These are phyloP conservation scores for Planiliza haematocheilus DNA, from an alignment of 2,113 vertebrate species.

Conservation along the genomic window DNA sequence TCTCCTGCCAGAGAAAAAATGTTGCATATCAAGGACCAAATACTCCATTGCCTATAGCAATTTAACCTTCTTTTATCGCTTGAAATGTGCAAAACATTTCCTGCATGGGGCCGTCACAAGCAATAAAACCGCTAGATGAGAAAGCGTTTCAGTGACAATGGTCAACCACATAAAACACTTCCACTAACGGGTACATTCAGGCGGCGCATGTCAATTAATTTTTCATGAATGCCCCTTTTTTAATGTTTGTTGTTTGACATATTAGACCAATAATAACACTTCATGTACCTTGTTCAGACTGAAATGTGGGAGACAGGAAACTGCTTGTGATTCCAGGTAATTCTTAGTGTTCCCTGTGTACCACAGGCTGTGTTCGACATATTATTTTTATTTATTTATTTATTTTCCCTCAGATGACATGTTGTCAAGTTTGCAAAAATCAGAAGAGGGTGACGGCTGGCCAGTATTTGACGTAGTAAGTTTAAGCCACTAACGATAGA, in stretches of 20 bases:
- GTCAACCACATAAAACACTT: not conserved
- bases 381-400: slow-evolving; percentile 8
- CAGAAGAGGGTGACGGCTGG: not conserved
- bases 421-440: slow-evolving; percentile 30
- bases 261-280: too few relatives aligned
- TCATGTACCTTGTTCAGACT: not conserved
- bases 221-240: not conserved
- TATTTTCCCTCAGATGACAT: too few relatives aligned
- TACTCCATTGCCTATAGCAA: slow-evolving; percentile 25
- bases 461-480: too few relatives aligned
- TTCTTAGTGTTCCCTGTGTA: slow-evolving; percentile 4
- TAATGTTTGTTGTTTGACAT: not conserved
- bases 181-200: too few relatives aligned
- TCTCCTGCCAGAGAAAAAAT: slow-evolving; percentile 36
- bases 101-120: not conserved
- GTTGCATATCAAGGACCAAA: slow-evolving; percentile 36
- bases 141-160: slow-evolving; percentile 20
- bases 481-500: too few relatives aligned
- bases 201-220: not conserved
- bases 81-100: slow-evolving; percentile 20
- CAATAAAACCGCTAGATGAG: slow-evolving; percentile 26
- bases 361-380: not conserved
- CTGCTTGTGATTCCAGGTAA: not conserved
- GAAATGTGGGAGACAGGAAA: not conserved
- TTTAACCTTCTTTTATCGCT: slow-evolving; percentile 38